Conservation (phyloP, 2,797 vertebrate genomes). For the Rhodeus uyekii region DNA sequence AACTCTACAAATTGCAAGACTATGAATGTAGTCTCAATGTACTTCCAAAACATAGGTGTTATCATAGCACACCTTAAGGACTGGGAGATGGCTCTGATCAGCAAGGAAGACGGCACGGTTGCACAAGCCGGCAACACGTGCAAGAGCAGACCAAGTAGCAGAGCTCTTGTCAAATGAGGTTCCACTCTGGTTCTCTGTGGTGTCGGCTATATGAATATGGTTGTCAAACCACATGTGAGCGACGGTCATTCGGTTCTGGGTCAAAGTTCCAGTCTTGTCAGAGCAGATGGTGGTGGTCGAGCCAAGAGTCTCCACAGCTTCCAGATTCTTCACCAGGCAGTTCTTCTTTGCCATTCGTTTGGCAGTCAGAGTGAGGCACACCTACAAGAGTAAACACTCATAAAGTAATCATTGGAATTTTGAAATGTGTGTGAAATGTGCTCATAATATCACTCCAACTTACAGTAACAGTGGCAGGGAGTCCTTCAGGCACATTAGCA, state of each 20-base stretch:
- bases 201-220: constrained; percentile 90
- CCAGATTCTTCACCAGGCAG: constrained; percentile 95
- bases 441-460: constrained; percentile 54
- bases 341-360: constrained; percentile 98
- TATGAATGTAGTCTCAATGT: background rate
- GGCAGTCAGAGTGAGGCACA: constrained; percentile 94
- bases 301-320: constrained; percentile 93
- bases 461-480: constrained; percentile 87
- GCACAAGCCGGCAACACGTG: constrained; percentile 90
- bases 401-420: background rate
- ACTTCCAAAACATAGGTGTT: background rate
- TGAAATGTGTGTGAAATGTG: background rate
- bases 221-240: constrained; percentile 96
- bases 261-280: constrained; percentile 89
- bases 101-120: constrained; percentile 95
- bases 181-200: constrained; percentile 90
- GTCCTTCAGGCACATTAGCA: constrained; percentile 87
- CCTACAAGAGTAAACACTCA: constrained; percentile 68
- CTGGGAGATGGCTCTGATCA: constrained; percentile 84
- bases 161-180: constrained; percentile 92
- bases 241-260: constrained; percentile 93
- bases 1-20: background rate
- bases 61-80: constrained; percentile 84
- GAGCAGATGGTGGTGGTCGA: constrained; percentile 93
- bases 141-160: constrained; percentile 84